A percentile compares a stretch with the other conserved stretches of the same genome.
These are phyloP conservation scores for Cecidostiba fungosa DNA, from an alignment of 2,888 invertebrate genomes.

Conservation along the genomic window DNA sequence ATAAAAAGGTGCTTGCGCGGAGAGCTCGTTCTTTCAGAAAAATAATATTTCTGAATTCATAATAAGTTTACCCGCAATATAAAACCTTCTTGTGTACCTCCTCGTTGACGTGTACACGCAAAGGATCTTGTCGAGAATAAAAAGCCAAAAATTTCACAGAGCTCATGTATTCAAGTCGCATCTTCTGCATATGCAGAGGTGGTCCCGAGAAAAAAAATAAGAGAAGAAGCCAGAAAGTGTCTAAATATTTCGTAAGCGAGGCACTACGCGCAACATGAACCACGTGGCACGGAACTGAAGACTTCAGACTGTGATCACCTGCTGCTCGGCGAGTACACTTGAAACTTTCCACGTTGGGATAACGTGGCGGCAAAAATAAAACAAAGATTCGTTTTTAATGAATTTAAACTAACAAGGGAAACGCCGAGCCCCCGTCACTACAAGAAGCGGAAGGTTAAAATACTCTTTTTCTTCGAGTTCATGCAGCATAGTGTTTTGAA, in stretches of 20 bases:
- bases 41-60: neutral
- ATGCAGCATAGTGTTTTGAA: neutral
- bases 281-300: neutral
- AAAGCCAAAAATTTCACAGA: constrained; percentile 21
- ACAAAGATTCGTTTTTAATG: neutral
- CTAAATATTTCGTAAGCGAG: constrained; percentile 29
- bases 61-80: neutral
- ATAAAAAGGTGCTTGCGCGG: neutral
- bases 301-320: constrained; percentile 21
- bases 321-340: constrained; percentile 22
- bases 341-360: neutral
- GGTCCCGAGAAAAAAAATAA: neutral
- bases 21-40: neutral
- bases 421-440: no score
- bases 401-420: neutral
- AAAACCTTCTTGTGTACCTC: no score
- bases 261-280: neutral
- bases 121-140: neutral
- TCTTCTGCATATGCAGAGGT: constrained; percentile 28
- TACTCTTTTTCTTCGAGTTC: neutral
- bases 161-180: constrained; percentile 17
- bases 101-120: neutral
- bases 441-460: neutral
- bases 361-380: neutral
- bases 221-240: neutral